A percentile compares a stretch with the other conserved stretches of the same genome.
phyloP scores from a whole-genome alignment of 2,113 vertebrate genomes.

The Esox niger region DNA sequence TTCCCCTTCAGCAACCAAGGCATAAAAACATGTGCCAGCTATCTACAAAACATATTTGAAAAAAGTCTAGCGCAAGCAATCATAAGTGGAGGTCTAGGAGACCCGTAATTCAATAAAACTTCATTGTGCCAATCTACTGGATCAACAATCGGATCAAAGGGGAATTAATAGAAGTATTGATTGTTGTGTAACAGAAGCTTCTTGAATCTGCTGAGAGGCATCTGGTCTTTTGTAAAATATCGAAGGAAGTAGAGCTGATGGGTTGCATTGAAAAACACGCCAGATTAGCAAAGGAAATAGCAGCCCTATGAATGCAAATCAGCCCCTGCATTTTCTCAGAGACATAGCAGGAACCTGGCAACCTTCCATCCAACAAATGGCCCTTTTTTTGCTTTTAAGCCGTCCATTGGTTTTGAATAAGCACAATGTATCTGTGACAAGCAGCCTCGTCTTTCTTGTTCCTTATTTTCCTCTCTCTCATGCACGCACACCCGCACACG shows the following conservation, averaged over 20 bases:
- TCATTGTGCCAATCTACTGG: no score
- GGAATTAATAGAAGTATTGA: slow-evolving; percentile 47
- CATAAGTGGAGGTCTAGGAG: neutral
- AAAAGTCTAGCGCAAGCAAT: neutral
- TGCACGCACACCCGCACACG: no score
- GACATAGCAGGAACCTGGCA: slow-evolving; percentile 71
- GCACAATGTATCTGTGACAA: slow-evolving; percentile 72
- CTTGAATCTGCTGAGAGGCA: slow-evolving; percentile 29
- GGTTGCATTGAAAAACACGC: slow-evolving; percentile 42
- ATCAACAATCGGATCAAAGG: no score
- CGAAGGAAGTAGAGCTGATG: neutral
- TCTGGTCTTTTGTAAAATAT: slow-evolving; percentile 12
- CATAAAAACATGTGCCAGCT: no score
- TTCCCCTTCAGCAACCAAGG: no score
- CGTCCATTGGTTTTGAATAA: slow-evolving; percentile 73
- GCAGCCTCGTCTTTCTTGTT: slow-evolving; percentile 58
- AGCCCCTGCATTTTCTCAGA: slow-evolving; percentile 69
- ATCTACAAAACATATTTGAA: no score
- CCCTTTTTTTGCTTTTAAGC: slow-evolving; percentile 70
- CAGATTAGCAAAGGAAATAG: slow-evolving; percentile 62
- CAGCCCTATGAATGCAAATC: slow-evolving; percentile 59
- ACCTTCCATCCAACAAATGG: slow-evolving; percentile 68
- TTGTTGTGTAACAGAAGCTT: slow-evolving; percentile 19
- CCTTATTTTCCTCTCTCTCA: slow-evolving; percentile 34
- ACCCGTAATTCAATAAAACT: neutral